A percentile compares a stretch with the other conserved stretches of the same genome.
phyloP scores from a whole-genome alignment of 2,113 vertebrate species.

The Serinus canaria region DNA sequence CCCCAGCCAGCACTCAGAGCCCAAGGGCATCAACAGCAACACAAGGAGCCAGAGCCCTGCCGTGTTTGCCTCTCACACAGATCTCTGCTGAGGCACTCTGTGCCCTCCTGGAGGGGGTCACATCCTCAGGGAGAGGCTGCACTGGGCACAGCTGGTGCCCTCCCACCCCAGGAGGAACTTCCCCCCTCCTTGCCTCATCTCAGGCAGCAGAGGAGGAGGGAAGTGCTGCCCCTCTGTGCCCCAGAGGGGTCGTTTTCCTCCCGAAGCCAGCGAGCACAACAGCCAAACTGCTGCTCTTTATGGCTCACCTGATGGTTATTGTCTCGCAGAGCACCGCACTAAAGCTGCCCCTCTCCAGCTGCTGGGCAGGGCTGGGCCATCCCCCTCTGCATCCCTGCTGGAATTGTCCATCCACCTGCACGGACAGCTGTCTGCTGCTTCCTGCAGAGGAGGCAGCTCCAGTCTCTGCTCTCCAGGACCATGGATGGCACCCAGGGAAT shows the following conservation, averaged over 20 bases:
- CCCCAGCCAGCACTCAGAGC: background rate
- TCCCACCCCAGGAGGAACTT: background rate
- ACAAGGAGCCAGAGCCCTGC: background rate
- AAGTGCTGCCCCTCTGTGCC: background rate
- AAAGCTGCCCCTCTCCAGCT: background rate
- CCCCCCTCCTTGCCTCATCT: background rate
- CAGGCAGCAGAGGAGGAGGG: background rate
- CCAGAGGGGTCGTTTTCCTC: background rate
- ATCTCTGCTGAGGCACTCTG: background rate
- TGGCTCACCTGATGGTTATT: background rate
- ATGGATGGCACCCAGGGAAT: fast-evolving
- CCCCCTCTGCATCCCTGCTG: background rate
- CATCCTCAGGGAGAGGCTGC: background rate
- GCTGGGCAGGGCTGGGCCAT: background rate
- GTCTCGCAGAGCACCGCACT: background rate
- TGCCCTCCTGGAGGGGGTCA: background rate
- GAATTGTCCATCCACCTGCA: background rate
- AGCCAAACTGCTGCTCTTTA: background rate
- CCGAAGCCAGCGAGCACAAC: background rate
- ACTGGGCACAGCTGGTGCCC: background rate
- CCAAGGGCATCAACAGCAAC: background rate
- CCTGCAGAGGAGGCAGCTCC: background rate
- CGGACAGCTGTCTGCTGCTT: fast-evolving
- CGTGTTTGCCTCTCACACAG: background rate
- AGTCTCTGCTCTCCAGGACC: background rate